Evolutionary conservation across 2,888 invertebrate species (phyloP), one percentile per base, ranked within the genome.

Genomic region (Apeira syringaria): DNA sequence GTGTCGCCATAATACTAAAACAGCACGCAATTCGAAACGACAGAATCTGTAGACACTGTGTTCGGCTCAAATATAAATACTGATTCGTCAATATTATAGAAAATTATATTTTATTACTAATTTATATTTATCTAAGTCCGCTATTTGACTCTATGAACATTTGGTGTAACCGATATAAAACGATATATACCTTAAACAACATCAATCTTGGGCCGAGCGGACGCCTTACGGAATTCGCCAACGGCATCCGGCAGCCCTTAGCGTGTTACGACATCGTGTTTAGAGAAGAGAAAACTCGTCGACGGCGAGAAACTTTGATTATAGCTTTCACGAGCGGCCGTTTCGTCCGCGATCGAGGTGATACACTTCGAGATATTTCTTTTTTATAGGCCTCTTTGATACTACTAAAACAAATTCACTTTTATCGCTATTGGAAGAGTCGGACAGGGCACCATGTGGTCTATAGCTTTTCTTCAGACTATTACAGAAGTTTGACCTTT

Each of bases 341-440:
- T 82, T 83, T 70, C 60, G 69, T 70, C 72, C 72, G 64, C 80
- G 76, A 83, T 81, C 74, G 83, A 84, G 80, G 86, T 80, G 83
- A 87, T 87, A 86, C 83, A 80, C 78, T 78, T 63, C 59, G 57
- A 64, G 69, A 80, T 83, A 86, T 86, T 82, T 85, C 84, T 77
- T 78, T 87, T 88, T 86, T 87, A 86, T 80, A 70, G 68, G 80
- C 74, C 74, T 76, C 75, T 86, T 86, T 85, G 77, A 82, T 87
- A 83, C 77, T 84, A 84, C 84, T 88, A 88, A 86, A 84, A 85
- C 78, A 83, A 87, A 86, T 85, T 85, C 77, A 79, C 78, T 84
- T 84, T 85, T 34, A 77, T 74, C 67, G 69, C 59, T 57, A 59
- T 68, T 42, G 69, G 63, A 74, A 74, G 77, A 80, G 75, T 83